Percentiles rank a stretch among this genome's conserved stretches.
These are phyloP conservation scores for Cygnus buccinator DNA, from an alignment of 2,113 vertebrate species.

Conservation along the genomic window DNA sequence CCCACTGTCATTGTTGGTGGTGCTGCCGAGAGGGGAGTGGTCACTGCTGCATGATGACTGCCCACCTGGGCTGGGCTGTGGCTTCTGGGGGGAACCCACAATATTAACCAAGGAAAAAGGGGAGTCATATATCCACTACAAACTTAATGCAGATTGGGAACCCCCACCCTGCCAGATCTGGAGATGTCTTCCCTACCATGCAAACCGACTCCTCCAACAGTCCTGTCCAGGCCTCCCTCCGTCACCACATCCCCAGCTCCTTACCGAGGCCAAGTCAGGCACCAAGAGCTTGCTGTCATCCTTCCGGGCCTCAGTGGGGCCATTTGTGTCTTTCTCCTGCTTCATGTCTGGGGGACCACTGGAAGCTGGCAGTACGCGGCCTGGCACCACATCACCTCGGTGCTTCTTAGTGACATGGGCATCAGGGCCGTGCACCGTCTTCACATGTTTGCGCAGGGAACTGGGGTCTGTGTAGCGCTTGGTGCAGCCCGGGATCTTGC, in stretches of 20 bases:
- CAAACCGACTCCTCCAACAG: background rate
- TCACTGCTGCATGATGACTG: conserved; percentile 98
- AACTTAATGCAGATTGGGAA: accelerated
- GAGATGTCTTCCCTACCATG: background rate
- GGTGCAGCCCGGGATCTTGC: conserved; percentile 96
- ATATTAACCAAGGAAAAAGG: background rate
- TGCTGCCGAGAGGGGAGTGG: conserved; percentile 91
- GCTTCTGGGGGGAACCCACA: conserved; percentile 80
- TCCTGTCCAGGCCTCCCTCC: background rate
- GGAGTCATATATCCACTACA: background rate
- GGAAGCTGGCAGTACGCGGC: conserved; percentile 71
- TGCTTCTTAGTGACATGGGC: conserved; percentile 98
- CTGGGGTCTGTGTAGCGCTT: conserved; percentile 98
- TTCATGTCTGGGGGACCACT: conserved; percentile 71
- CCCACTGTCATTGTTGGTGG: conserved; percentile 96
- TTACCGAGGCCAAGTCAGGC: conserved; percentile 87
- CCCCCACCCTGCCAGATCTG: accelerated
- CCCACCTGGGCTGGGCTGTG: conserved; percentile 91
- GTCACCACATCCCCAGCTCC: background rate
- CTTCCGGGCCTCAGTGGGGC: conserved; percentile 70
- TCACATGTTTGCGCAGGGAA: conserved; percentile 94
- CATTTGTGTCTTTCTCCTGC: conserved; percentile 83
- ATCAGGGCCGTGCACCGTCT: conserved; percentile 95
- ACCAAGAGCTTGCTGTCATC: conserved; percentile 89
- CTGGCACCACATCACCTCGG: conserved; percentile 84